Conservation (phyloP, 1,140 invertebrate genomes). For the Bombus confusus region DNA sequence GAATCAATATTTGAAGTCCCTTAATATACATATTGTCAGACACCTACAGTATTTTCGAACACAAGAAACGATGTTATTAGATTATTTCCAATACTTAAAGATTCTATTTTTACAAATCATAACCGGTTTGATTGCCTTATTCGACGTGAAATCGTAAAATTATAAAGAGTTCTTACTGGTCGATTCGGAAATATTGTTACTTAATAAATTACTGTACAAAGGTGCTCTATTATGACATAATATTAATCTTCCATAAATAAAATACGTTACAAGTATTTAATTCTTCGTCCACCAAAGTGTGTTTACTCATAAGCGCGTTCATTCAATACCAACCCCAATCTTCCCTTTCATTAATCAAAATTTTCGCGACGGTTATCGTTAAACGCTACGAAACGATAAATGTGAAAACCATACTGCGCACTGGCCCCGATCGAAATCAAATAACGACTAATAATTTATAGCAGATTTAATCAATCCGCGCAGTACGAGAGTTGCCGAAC, state of each 20-base stretch:
- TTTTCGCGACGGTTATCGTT: background rate
- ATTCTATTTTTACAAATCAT: background rate
- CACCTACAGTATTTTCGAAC: too few relatives aligned
- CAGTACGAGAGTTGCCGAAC: background rate
- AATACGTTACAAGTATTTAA: background rate
- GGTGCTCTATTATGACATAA: too few relatives aligned
- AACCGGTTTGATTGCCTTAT: background rate
- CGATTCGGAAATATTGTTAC: background rate
- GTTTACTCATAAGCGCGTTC: background rate
- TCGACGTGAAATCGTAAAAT: too few relatives aligned
- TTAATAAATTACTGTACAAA: too few relatives aligned
- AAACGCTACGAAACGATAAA: background rate
- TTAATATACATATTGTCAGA: background rate
- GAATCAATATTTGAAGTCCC: background rate
- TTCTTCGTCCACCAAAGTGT: background rate
- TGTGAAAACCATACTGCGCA: background rate
- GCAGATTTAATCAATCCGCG: conserved; percentile 5
- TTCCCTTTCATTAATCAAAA: background rate
- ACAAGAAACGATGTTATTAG: background rate
- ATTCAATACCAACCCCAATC: background rate
- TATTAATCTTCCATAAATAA: too few relatives aligned
- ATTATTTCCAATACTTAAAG: background rate
- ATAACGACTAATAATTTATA: conserved; percentile 15
- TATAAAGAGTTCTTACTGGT: background rate
- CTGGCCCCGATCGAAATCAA: background rate